phyloP scores from a whole-genome alignment of 2,888 invertebrate species.

The Drosophila helvetica region DNA sequence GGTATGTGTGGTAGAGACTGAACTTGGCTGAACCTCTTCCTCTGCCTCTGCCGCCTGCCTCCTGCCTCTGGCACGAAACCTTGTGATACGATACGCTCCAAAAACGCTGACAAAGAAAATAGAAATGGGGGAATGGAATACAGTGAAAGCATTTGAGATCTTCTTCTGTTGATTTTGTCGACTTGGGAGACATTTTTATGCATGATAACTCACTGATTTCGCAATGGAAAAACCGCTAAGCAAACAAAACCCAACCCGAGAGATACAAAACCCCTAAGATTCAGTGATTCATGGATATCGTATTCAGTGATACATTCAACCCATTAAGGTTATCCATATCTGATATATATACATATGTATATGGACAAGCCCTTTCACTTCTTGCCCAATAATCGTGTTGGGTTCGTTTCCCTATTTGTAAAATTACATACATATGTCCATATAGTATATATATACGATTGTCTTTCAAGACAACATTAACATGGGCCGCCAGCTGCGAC shows the following conservation, averaged over 20 bases:
- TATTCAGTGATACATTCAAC: conserved; percentile 13
- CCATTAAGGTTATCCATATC: conserved; percentile 29
- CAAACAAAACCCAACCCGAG: conserved; percentile 26
- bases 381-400: conserved; percentile 18
- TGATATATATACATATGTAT: too few relatives aligned
- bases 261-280: conserved; percentile 7
- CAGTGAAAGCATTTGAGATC: not conserved
- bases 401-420: conserved; percentile 9
- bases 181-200: conserved; percentile 5
- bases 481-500: conserved; percentile 30
- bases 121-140: not conserved
- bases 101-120: not conserved
- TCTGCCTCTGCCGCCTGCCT: not conserved
- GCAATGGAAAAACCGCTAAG: conserved; percentile 1
- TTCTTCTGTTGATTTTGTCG: not conserved
- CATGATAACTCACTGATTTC: conserved; percentile 25
- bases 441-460: conserved; percentile 4
- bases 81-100: conserved; percentile 12
- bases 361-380: conserved; percentile 50
- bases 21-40: conserved; percentile 23
- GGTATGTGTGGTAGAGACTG: conserved; percentile 1
- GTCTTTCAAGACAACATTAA: conserved; percentile 46
- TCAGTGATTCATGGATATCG: conserved; percentile 23
- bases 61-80: conserved; percentile 2
- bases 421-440: conserved; percentile 11